phyloP scores from a whole-genome alignment of 2,113 vertebrate species.

The Myanophis thanlyinensis region DNA sequence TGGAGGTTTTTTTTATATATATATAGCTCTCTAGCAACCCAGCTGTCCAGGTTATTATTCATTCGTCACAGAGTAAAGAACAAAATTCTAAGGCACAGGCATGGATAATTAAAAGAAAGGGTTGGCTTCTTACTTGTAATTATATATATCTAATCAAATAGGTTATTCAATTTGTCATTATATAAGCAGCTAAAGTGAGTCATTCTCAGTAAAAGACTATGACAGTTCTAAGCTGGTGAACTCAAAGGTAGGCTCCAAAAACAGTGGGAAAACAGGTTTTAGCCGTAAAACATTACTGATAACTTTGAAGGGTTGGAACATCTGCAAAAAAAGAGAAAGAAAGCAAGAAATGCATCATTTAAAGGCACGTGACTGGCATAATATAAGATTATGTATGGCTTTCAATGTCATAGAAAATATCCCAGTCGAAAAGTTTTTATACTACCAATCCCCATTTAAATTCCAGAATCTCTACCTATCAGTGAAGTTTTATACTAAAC shows the following conservation, averaged over 20 bases:
- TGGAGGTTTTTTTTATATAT: conserved; percentile 42
- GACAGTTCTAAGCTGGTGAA: neutral
- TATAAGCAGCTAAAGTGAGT: conserved; percentile 49
- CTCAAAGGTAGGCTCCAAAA: neutral
- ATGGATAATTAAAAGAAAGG: conserved; percentile 34
- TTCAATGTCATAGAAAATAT: neutral
- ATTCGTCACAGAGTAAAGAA: conserved; percentile 62
- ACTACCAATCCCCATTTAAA: neutral
- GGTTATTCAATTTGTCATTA: conserved; percentile 28
- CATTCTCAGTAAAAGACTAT: conserved; percentile 45
- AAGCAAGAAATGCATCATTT: neutral
- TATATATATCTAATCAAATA: conserved; percentile 48
- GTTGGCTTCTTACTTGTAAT: conserved; percentile 54
- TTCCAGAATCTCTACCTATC: neutral
- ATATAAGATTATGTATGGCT: neutral
- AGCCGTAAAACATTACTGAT: neutral
- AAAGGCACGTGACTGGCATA: neutral
- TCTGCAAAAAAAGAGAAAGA: neutral
- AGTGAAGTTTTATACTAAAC: neutral
- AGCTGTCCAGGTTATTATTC: conserved; percentile 61
- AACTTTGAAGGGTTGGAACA: neutral
- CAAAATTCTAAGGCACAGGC: conserved; percentile 31
- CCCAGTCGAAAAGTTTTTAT: neutral
- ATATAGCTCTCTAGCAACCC: conserved; percentile 53
- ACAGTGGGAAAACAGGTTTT: neutral